Evolutionary conservation across 2,888 invertebrate genomes (phyloP), one percentile per base, ranked within the genome.

Genomic region (Griposia aprilina): DNA sequence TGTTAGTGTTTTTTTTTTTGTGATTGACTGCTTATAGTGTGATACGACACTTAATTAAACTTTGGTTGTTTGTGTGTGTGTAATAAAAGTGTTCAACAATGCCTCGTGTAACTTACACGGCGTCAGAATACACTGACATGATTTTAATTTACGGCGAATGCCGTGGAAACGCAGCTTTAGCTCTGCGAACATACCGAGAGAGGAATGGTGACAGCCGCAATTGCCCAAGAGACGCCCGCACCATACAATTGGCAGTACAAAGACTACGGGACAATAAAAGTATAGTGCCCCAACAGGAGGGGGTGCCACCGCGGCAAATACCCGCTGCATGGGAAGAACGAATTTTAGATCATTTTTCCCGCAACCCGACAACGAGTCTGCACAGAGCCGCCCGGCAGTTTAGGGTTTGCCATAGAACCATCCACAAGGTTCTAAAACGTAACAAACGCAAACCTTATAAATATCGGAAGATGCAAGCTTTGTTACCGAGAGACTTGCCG

Each of bases 151-250:
- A 50, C 17, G 10, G 55, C n/a, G 23, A n/a, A 57, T n/a, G n/a
- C 57, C 57, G n/a, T 57, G 57, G 57, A n/a, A 57, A 57, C 57
- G 57, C 57, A n/a, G 67, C 30, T 50, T 50, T 50, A 67, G 50
- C 67, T 67, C 67, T 67, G 67, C 48, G 67, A 50, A 67, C 50
- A 67, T 50, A 67, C 30, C 50, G 67, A 30, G 20, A 67, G 20
- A 50, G 50, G 30, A 52, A 30, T 52, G 67, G 67, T 50, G 30
- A 67, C 67, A 67, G 50, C 67, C 67, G 67, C 67, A 52, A 23
- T 30, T 13, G 20, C 50, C 67, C 67, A 23, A 67, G 67, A 52
- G 52, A 30, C 48, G 48, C 66, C 30, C 48, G 66, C 66, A 67
- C 66, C 66, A 50, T 67, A 67, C 26, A 20, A 67, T 26, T 67